These are phyloP conservation scores for Emesis russula DNA, from an alignment of 2,888 invertebrate species.

Conservation along the genomic window DNA sequence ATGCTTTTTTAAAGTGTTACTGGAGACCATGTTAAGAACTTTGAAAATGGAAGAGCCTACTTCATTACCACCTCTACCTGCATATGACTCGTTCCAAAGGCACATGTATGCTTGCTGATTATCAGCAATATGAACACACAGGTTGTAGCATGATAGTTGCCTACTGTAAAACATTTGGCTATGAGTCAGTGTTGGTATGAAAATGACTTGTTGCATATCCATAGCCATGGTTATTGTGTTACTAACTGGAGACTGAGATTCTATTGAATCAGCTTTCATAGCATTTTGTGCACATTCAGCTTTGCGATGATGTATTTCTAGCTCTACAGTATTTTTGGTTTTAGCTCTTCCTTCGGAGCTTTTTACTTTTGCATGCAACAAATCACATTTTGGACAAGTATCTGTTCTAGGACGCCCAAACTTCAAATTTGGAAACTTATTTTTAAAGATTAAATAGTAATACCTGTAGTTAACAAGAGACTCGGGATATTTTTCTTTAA, in stretches of 20 bases:
- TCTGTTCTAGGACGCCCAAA: slow-evolving; percentile 45
- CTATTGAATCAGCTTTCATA: slow-evolving; percentile 37
- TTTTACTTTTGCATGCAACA: slow-evolving; percentile 20
- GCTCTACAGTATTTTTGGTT: slow-evolving; percentile 30
- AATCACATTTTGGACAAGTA: slow-evolving; percentile 48
- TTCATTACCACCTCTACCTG: slow-evolving; percentile 34
- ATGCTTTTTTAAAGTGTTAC: background rate
- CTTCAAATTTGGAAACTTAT: slow-evolving; percentile 23
- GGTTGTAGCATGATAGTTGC: slow-evolving; percentile 49
- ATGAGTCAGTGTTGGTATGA: slow-evolving; percentile 40
- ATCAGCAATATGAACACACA: slow-evolving; percentile 50
- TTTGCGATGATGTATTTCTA: slow-evolving; percentile 42
- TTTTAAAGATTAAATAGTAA: slow-evolving; percentile 29
- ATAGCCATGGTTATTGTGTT: slow-evolving; percentile 32
- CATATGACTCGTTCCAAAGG: slow-evolving; percentile 28
- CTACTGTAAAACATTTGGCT: slow-evolving; percentile 49
- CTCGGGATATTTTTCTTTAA: slow-evolving; percentile 36
- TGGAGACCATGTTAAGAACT: background rate
- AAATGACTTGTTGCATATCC: slow-evolving; percentile 47
- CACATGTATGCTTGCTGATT: slow-evolving; percentile 42
- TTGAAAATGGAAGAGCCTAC: slow-evolving; percentile 17
- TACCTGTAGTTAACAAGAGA: slow-evolving; percentile 15
- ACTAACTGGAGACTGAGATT: slow-evolving; percentile 48
- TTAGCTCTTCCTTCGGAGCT: slow-evolving; percentile 34
- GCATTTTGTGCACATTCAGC: slow-evolving; percentile 37